A percentile compares a stretch with the other conserved stretches of the same genome.
These are phyloP conservation scores for Coelopa pilipes DNA, from an alignment of 2,888 invertebrate genomes.

Conservation along the genomic window DNA sequence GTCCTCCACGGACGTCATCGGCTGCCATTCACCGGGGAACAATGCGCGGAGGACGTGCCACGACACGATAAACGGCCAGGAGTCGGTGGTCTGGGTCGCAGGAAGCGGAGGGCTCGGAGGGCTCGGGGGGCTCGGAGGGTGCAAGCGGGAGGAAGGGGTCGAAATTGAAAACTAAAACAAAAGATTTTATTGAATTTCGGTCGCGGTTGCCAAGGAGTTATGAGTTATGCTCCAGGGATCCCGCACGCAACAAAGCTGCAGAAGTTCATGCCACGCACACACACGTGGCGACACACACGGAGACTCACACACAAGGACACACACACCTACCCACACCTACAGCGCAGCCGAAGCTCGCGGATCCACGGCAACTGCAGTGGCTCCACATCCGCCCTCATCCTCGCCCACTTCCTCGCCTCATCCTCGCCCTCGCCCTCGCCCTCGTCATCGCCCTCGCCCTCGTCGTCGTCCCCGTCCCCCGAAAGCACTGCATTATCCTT, in stretches of 20 bases:
- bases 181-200: slow-evolving; percentile 33
- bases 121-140: neutral
- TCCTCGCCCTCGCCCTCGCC: neutral
- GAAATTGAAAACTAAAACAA: slow-evolving; percentile 32
- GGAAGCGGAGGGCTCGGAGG: neutral
- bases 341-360: too few species aligned
- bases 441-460: neutral
- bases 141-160: neutral
- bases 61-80: neutral
- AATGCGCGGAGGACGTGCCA: slow-evolving; percentile 2
- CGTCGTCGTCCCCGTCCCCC: too few species aligned
- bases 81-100: neutral
- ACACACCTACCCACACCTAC: too few species aligned
- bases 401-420: too few species aligned
- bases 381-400: too few species aligned
- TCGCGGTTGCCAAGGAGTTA: slow-evolving; percentile 20
- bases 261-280: neutral
- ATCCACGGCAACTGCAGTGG: too few species aligned
- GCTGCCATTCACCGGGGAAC: neutral
- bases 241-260: slow-evolving; percentile 1
- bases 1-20: neutral
- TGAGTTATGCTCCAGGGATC: slow-evolving; percentile 13
- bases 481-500: too few species aligned
- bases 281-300: neutral
- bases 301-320: neutral